Evolutionary conservation across 2,113 vertebrate species (phyloP), one percentile per base, ranked within the genome.

Genomic region (Pygoscelis antarcticus): DNA sequence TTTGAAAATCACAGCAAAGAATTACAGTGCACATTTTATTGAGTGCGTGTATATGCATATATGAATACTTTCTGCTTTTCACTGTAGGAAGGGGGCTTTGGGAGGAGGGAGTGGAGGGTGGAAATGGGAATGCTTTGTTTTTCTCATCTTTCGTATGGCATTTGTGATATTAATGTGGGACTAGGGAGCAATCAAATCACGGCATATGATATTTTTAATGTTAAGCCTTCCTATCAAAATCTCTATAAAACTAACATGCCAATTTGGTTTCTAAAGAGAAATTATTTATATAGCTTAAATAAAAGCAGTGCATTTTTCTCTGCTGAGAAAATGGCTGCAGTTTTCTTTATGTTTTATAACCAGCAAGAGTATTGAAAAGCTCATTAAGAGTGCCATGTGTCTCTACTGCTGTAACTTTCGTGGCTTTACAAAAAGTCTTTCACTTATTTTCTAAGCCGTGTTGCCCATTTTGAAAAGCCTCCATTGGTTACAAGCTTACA

Each of bases 281-380:
- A 16, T 76, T 95, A 88, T 94, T 96, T 95, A 83, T 95, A 66
- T 58, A 77, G 79, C 68, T 95, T 93, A 94, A 96, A 93, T 95
- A 92, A 95, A 96, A 96, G 85, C 60, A 83, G 79, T 68, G 38
- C 93, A 95, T 97, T 97, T 97, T 97, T 96, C 88, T 97, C 90
- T 90, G 85, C 92, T 95, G 94, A 95, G 94, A 95, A 94, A 95
- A 97, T 90, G 79, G 72, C 86, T 96, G 80, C 42, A 94, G 72
- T 62, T 93, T 96, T 87, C 89, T 90, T 95, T 40, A 64, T 85
- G 71, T 92, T 97, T 95, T 95, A 97, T 90, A 95, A 68, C 82
- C 72, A 92, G 51, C 86, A 47, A 87, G 94, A 90, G 90, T 82
- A 93, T 58, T 94, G 95, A 93, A 92, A 94, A 83, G 55, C 90